These are phyloP conservation scores for Melitaea athalia DNA, from an alignment of 2,888 invertebrate species.

Conservation along the genomic window DNA sequence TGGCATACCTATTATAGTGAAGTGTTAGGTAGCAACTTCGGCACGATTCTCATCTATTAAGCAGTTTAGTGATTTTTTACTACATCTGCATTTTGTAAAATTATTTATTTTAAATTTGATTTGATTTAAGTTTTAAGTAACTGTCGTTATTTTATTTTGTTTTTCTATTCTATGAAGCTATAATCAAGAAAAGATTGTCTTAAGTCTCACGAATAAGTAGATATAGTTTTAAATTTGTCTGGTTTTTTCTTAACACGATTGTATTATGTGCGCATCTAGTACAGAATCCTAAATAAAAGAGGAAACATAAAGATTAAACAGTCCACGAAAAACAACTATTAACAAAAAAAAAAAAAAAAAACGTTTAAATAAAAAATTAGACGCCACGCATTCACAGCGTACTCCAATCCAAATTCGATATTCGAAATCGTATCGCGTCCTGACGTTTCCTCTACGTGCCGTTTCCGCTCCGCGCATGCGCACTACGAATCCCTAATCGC, in stretches of 20 bases:
- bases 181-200: no score
- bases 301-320: slow-evolving; percentile 30
- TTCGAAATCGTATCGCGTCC: slow-evolving; percentile 81
- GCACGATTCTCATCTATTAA: neutral
- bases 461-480: slow-evolving; percentile 36
- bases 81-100: neutral
- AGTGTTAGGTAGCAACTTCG: neutral
- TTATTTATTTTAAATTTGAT: no score
- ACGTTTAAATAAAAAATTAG: slow-evolving; percentile 47
- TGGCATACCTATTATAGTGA: no score
- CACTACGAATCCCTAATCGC: slow-evolving; percentile 57
- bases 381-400: slow-evolving; percentile 64
- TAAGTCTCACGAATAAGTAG: no score
- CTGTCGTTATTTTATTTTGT: no score
- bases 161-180: no score
- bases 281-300: neutral
- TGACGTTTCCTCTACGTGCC: slow-evolving; percentile 56
- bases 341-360: slow-evolving; percentile 38
- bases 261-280: neutral
- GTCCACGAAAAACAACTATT: slow-evolving; percentile 39
- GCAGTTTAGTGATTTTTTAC: neutral
- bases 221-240: no score
- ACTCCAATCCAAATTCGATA: slow-evolving; percentile 71
- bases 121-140: no score
- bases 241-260: neutral